Evolutionary conservation across 2,888 invertebrate genomes (phyloP).

Genomic region (Matsumyia berberina): DNA sequence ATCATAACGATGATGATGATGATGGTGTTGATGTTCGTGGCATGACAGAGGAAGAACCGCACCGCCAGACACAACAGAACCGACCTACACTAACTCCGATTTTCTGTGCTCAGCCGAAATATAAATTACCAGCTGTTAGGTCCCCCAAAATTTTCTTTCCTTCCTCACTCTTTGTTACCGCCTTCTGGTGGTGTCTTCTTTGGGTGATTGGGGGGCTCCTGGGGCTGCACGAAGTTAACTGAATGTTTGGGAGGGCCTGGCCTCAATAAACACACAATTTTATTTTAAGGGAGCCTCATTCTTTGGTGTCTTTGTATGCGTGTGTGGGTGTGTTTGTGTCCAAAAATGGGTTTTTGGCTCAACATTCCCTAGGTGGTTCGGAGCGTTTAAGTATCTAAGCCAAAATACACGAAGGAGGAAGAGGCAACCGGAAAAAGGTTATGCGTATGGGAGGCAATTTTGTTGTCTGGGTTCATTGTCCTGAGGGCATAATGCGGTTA

Average conservation of each 20-base stretch:
- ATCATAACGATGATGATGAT: slow-evolving; percentile 42
- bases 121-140: slow-evolving; percentile 72
- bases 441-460: slow-evolving; percentile 21
- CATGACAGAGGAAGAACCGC: slow-evolving; percentile 37
- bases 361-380: slow-evolving; percentile 64
- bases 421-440: slow-evolving; percentile 52
- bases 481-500: slow-evolving; percentile 47
- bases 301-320: slow-evolving; percentile 35
- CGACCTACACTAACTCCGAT: slow-evolving; percentile 74
- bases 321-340: slow-evolving; percentile 54
- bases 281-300: slow-evolving; percentile 62
- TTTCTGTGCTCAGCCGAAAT: slow-evolving; percentile 66
- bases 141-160: slow-evolving; percentile 62
- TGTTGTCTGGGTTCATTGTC: slow-evolving; percentile 62
- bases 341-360: slow-evolving; percentile 40
- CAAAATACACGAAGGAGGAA: slow-evolving; percentile 51
- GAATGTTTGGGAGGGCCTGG: slow-evolving; percentile 43
- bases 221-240: slow-evolving; percentile 23
- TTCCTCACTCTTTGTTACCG: slow-evolving; percentile 23
- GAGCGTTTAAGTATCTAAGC: slow-evolving; percentile 37
- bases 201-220: slow-evolving; percentile 33
- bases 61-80: slow-evolving; percentile 72
- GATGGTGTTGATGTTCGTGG: slow-evolving; percentile 25
- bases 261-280: slow-evolving; percentile 57
- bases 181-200: slow-evolving; percentile 51